These are phyloP conservation scores for Oxystoma pomonae DNA, from an alignment of 2,888 invertebrate genomes.

Conservation along the genomic window DNA sequence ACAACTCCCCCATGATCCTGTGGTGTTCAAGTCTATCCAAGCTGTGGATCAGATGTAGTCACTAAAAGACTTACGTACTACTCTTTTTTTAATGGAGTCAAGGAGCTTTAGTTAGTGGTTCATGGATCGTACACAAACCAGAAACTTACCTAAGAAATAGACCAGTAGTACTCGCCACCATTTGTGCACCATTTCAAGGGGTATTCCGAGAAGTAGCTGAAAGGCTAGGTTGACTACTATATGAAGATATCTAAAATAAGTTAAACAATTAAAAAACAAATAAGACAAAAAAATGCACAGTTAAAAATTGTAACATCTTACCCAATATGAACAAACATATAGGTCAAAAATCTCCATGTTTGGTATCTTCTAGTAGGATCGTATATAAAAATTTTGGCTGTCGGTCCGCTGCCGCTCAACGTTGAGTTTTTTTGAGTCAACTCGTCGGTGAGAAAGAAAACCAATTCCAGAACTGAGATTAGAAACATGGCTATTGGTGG, in stretches of 20 bases:
- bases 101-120: background rate
- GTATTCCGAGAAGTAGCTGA: slow-evolving; percentile 89
- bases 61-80: too few relatives aligned
- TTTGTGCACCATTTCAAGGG: slow-evolving; percentile 93
- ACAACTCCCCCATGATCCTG: too few relatives aligned
- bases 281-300: slow-evolving; percentile 1
- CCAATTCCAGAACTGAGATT: slow-evolving; percentile 82
- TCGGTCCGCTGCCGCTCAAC: slow-evolving; percentile 24
- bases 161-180: slow-evolving; percentile 89
- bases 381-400: slow-evolving; percentile 72
- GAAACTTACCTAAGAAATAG: slow-evolving; percentile 74
- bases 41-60: too few relatives aligned
- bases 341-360: slow-evolving; percentile 90
- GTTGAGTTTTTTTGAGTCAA: slow-evolving; percentile 21
- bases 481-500: slow-evolving; percentile 84
- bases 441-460: slow-evolving; percentile 52
- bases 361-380: slow-evolving; percentile 81
- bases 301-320: slow-evolving; percentile 44
- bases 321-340: slow-evolving; percentile 97
- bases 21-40: too few relatives aligned
- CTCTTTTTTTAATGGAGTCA: too few relatives aligned
- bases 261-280: background rate
- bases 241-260: slow-evolving; percentile 83
- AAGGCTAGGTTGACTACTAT: slow-evolving; percentile 86
- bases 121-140: background rate